These are phyloP conservation scores for Myotis daubentonii DNA, from an alignment of 2,797 vertebrate genomes.

Conservation along the genomic window DNA sequence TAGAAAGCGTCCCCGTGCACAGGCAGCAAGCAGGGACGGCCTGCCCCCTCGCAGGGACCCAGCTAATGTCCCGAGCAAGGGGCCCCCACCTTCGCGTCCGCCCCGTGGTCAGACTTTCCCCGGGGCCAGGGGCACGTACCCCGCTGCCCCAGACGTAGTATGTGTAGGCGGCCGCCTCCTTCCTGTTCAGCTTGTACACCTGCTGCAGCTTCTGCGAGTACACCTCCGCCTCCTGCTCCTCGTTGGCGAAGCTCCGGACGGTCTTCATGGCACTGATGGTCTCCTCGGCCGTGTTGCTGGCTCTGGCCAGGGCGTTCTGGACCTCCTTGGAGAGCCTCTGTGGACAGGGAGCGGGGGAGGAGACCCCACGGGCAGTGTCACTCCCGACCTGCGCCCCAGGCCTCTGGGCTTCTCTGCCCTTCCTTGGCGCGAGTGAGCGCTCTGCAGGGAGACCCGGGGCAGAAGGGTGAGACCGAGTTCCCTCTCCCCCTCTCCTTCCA, in stretches of 20 bases:
- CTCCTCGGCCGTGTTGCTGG: conserved; percentile 96
- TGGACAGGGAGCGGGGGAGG: not conserved
- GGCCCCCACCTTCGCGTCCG: not conserved
- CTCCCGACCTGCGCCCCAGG: accelerated
- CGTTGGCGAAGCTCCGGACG: conserved; percentile 95
- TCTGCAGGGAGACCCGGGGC: not conserved
- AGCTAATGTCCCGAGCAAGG: accelerated
- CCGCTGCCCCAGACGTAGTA: conserved; percentile 95
- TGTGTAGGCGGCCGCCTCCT: conserved; percentile 93
- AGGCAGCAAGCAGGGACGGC: not conserved
- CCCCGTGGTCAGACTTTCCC: not conserved
- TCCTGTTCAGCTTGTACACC: conserved; percentile 93
- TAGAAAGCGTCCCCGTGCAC: accelerated
- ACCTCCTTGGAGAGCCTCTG: conserved; percentile 95
- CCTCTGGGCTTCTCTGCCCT: not conserved
- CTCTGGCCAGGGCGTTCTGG: conserved; percentile 93
- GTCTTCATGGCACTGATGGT: conserved; percentile 96
- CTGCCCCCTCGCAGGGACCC: not conserved
- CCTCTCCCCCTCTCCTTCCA: not conserved
- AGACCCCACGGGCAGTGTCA: not conserved
- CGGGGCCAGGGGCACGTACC: conserved; percentile 86
- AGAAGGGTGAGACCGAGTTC: not conserved
- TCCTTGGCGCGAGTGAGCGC: accelerated
- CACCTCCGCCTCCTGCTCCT: conserved; percentile 89
- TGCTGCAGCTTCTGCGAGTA: conserved; percentile 90